Percentiles rank a stretch among this genome's conserved stretches.
phyloP scores from a whole-genome alignment of 2,888 invertebrate genomes.

The Drosophila picticornis region DNA sequence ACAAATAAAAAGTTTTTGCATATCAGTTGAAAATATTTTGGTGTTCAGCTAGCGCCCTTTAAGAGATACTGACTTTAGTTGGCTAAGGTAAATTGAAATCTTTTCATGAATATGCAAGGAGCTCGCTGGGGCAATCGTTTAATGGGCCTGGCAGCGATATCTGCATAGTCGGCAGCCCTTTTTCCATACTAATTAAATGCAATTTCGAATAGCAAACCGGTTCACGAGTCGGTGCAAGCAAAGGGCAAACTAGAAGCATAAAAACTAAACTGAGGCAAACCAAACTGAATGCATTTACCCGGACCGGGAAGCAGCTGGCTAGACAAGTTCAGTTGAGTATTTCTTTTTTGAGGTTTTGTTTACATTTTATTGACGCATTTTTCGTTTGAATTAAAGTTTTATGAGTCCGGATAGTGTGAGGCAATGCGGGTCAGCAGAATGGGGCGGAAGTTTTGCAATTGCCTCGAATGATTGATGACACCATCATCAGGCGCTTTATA shows the following conservation, averaged over 20 bases:
- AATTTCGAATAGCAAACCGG: conserved; percentile 65
- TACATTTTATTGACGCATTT: conserved; percentile 64
- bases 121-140: conserved; percentile 36
- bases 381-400: conserved; percentile 64
- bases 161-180: conserved; percentile 40
- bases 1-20: conserved; percentile 60
- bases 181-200: conserved; percentile 66
- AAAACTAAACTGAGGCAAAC: conserved; percentile 9
- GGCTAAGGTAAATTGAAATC: conserved; percentile 14
- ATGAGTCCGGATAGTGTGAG: conserved; percentile 50
- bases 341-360: conserved; percentile 41
- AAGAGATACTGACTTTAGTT: conserved; percentile 38
- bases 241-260: conserved; percentile 49
- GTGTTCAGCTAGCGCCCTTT: conserved; percentile 55
- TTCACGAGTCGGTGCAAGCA: conserved; percentile 48
- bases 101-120: conserved; percentile 65
- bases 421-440: conserved; percentile 50
- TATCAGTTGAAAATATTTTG: conserved; percentile 62
- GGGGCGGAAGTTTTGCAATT: conserved; percentile 71
- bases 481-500: conserved; percentile 11
- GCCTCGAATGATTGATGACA: conserved; percentile 67
- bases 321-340: conserved; percentile 42
- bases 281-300: conserved; percentile 39
- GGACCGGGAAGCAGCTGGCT: conserved; percentile 39
- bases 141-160: conserved; percentile 53